These are phyloP conservation scores for Gobionotothen gibberifrons DNA, from an alignment of 2,797 vertebrate species.

Conservation along the genomic window DNA sequence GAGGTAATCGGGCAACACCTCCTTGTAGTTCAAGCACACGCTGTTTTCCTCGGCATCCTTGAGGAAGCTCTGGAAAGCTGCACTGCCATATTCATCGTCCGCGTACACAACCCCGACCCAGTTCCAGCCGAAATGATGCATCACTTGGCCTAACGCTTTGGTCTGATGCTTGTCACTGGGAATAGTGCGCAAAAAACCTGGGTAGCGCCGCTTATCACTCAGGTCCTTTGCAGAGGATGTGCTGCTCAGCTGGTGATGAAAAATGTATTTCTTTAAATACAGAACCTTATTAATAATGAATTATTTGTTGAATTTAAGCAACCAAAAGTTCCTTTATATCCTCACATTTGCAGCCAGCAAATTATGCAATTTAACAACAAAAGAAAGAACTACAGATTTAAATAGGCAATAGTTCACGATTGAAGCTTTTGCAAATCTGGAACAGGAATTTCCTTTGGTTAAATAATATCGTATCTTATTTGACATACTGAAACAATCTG, in stretches of 20 bases:
- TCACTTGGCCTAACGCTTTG: conserved; percentile 68
- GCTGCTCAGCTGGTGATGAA: conserved; percentile 70
- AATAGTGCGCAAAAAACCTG: conserved; percentile 75
- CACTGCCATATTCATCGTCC: conserved; percentile 79
- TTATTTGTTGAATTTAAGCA: not conserved
- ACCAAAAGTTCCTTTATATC: not conserved
- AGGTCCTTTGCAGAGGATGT: conserved; percentile 72
- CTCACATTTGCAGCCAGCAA: not conserved
- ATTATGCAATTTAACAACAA: not conserved
- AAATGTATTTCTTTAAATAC: not conserved
- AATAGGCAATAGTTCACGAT: no score
- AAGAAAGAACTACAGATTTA: not conserved
- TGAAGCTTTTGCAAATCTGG: no score
- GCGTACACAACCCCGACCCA: conserved; percentile 79
- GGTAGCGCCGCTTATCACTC: conserved; percentile 72
- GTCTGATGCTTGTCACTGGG: conserved; percentile 79
- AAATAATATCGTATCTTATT: no score
- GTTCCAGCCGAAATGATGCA: conserved; percentile 70
- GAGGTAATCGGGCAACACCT: conserved; percentile 63
- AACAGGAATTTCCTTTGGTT: no score
- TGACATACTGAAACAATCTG: not conserved
- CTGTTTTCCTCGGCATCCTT: conserved; percentile 39
- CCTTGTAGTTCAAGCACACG: conserved; percentile 74
- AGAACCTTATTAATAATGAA: not conserved
- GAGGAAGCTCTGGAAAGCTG: conserved; percentile 72